A percentile compares a stretch with the other conserved stretches of the same genome.
Evolutionary conservation across 2,888 invertebrate genomes (phyloP).

Genomic region (Drosophila ochracea): DNA sequence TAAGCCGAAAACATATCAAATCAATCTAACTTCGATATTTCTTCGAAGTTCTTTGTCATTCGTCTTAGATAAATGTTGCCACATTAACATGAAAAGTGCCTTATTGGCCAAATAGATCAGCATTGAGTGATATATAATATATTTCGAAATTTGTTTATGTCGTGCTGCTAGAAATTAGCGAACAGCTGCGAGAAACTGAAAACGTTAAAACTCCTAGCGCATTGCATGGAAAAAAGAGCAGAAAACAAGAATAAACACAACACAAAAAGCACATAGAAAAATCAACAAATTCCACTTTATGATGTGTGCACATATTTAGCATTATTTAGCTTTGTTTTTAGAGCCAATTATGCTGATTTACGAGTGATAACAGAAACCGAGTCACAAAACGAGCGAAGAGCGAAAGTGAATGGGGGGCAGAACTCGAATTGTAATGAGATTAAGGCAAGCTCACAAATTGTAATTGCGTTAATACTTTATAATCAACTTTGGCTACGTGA

Average conservation of each 20-base stretch:
- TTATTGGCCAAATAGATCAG: constrained; percentile 11
- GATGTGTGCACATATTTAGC: constrained; percentile 49
- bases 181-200: constrained; percentile 46
- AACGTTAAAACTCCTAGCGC: constrained; percentile 25
- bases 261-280: neutral
- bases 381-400: neutral
- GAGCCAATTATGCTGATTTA: constrained; percentile 52
- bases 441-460: constrained; percentile 31
- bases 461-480: constrained; percentile 41
- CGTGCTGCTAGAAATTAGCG: constrained; percentile 50
- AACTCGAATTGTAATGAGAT: constrained; percentile 16
- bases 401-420: neutral
- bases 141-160: constrained; percentile 36
- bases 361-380: constrained; percentile 30
- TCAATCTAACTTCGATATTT: neutral
- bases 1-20: neutral
- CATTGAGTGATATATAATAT: neutral
- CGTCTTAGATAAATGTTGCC: neutral
- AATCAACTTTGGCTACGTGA: constrained; percentile 25
- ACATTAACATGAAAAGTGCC: neutral
- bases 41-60: neutral
- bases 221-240: neutral
- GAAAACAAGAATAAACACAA: constrained; percentile 1
- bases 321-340: constrained; percentile 43
- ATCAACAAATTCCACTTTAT: constrained; percentile 2